phyloP scores from a whole-genome alignment of 2,888 invertebrate species.

The Drosophila kuntzei region DNA sequence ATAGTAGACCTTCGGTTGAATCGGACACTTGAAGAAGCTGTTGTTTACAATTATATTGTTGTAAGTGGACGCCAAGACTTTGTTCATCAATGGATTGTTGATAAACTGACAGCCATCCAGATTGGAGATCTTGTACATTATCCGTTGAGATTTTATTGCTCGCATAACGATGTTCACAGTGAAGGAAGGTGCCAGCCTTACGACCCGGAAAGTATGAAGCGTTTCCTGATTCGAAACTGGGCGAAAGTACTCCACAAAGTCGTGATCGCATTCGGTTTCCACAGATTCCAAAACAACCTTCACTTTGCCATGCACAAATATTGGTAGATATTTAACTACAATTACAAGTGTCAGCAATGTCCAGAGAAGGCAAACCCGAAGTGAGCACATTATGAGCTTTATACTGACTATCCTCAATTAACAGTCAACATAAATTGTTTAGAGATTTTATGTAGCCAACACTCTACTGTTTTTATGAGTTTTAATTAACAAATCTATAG shows the following conservation, averaged over 20 bases:
- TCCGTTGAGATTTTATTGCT: not conserved
- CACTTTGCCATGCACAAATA: not conserved
- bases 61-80: slow-evolving; percentile 26
- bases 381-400: slow-evolving; percentile 15
- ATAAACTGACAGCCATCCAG: slow-evolving; percentile 49
- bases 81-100: slow-evolving; percentile 38
- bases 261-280: slow-evolving; percentile 43
- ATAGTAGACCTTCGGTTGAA: slow-evolving; percentile 45
- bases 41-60: slow-evolving; percentile 38
- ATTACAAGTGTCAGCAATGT: not conserved
- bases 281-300: slow-evolving; percentile 21
- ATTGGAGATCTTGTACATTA: slow-evolving; percentile 36
- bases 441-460: not conserved
- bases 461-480: not conserved
- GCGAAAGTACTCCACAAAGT: slow-evolving; percentile 45
- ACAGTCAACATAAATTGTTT: not conserved
- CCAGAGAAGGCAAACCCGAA: slow-evolving; percentile 2
- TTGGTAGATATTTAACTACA: not conserved
- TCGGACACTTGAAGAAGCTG: slow-evolving; percentile 47
- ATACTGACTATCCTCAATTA: not conserved
- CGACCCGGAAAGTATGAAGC: slow-evolving; percentile 37
- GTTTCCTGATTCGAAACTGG: not conserved
- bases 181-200: slow-evolving; percentile 8
- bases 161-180: slow-evolving; percentile 23
- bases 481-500: slow-evolving; percentile 5